A percentile compares a stretch with the other conserved stretches of the same genome.
These are phyloP conservation scores for Plestiodon gilberti DNA, from an alignment of 2,113 vertebrate genomes.

Conservation along the genomic window DNA sequence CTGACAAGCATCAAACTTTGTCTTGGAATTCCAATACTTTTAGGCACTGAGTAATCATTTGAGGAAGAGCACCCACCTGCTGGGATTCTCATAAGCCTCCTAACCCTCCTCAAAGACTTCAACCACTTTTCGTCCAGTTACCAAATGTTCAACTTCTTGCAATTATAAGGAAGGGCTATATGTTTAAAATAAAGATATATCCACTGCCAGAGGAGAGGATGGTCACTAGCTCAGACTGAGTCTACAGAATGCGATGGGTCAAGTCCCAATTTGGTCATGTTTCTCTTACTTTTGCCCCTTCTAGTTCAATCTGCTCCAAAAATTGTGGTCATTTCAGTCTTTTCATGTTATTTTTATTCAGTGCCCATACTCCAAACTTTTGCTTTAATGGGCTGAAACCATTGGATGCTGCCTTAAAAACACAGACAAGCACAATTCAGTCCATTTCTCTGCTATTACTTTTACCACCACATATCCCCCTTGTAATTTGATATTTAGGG, in stretches of 20 bases:
- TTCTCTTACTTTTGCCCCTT: not conserved
- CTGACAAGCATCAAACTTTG: not conserved
- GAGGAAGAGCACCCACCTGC: too few relatives aligned
- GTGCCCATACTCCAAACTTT: not conserved
- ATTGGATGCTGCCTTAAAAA: not conserved
- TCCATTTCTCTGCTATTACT: not conserved
- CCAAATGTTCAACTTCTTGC: not conserved
- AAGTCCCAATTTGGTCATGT: too few relatives aligned
- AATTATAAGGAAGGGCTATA: not conserved
- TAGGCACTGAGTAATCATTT: not conserved
- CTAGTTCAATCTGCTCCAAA: not conserved
- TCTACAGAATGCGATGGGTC: not conserved
- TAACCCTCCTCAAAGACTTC: not conserved
- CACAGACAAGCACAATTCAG: not conserved
- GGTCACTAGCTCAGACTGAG: not conserved
- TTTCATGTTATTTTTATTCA: not conserved
- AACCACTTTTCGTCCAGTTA: not conserved
- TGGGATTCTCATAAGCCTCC: not conserved
- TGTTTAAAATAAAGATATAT: too few relatives aligned
- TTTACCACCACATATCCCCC: not conserved
- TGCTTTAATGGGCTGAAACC: not conserved
- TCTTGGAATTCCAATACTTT: not conserved
- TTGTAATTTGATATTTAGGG: not conserved
- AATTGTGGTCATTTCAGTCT: not conserved
- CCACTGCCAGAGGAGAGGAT: too few relatives aligned